phyloP scores from a whole-genome alignment of 2,797 vertebrate genomes.

The Petrocephalus schoutedeni region DNA sequence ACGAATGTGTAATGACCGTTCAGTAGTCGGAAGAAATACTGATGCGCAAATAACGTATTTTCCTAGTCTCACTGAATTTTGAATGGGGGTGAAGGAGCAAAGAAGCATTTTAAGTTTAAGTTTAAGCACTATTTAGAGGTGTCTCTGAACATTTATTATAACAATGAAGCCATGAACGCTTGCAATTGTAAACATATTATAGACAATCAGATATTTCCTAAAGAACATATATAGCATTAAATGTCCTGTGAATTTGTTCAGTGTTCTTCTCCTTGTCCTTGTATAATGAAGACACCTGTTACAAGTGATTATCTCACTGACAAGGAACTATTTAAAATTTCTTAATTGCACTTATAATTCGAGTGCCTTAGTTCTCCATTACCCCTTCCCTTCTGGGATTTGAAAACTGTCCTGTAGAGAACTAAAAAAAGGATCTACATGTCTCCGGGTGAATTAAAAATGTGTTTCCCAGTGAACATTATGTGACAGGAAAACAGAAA shows the following conservation, averaged over 20 bases:
- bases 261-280: background rate
- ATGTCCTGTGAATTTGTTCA: background rate
- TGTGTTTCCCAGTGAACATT: background rate
- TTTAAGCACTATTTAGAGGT: background rate
- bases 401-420: background rate
- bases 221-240: background rate
- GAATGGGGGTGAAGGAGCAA: background rate
- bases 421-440: background rate
- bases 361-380: background rate
- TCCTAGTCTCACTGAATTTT: background rate
- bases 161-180: background rate
- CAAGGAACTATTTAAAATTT: background rate
- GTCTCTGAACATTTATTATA: background rate
- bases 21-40: too few relatives aligned
- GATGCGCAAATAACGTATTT: background rate
- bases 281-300: background rate
- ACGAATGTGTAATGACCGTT: background rate
- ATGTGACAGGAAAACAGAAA: background rate
- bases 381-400: background rate
- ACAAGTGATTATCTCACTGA: background rate
- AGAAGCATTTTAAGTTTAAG: background rate
- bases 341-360: background rate
- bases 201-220: background rate
- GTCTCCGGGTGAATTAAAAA: background rate
- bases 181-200: background rate